Evolutionary conservation across 2,888 invertebrate genomes (phyloP).

Genomic region (Hoplodrina ambigua): DNA sequence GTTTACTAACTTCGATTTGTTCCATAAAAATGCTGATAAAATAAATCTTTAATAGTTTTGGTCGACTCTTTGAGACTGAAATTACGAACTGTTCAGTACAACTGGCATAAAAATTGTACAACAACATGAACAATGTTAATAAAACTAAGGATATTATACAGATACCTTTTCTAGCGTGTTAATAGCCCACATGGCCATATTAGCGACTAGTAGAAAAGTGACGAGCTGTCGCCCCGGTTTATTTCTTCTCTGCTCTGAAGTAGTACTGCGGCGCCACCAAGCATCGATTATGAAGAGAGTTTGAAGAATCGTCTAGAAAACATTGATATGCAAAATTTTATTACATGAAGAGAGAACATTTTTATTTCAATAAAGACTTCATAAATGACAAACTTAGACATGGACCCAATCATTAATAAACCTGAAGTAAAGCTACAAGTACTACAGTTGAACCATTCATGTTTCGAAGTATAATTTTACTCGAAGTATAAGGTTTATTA

Average conservation of each 20-base stretch:
- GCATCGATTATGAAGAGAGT: conserved; percentile 94
- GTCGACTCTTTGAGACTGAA: background rate
- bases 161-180: conserved; percentile 93
- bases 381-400: too few species aligned
- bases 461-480: too few species aligned
- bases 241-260: conserved; percentile 92
- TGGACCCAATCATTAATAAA: too few species aligned
- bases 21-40: background rate
- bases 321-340: background rate
- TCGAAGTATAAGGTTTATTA: too few species aligned
- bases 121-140: background rate
- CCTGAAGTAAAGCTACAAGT: too few species aligned
- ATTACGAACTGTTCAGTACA: background rate
- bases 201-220: conserved; percentile 95
- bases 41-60: too few species aligned
- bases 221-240: conserved; percentile 96
- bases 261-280: conserved; percentile 94
- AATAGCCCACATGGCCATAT: conserved; percentile 96
- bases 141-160: background rate
- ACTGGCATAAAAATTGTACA: background rate
- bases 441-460: too few species aligned
- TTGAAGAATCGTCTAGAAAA: conserved; percentile 92
- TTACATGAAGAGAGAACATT: too few species aligned
- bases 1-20: background rate
- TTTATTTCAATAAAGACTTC: too few species aligned